Percentiles rank a stretch among this genome's conserved stretches.
Evolutionary conservation across 2,888 invertebrate species (phyloP).

Genomic region (Heliconius charithonia): DNA sequence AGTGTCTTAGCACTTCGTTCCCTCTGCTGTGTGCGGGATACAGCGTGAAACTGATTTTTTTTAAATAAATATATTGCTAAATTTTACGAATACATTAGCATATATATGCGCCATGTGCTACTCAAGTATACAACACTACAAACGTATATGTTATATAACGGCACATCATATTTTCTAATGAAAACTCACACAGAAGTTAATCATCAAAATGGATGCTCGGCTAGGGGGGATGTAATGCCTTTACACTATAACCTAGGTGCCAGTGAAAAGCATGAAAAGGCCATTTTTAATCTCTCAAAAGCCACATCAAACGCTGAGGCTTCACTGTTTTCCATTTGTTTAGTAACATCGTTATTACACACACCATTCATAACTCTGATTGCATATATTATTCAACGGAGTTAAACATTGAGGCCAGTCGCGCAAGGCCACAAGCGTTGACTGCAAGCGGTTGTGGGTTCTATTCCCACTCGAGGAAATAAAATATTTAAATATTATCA

Average conservation of each 20-base stretch:
- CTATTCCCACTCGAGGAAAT: not conserved
- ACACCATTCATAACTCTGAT: conserved; percentile 23
- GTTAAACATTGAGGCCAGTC: not conserved
- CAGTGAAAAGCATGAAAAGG: conserved; percentile 48
- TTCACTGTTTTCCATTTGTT: conserved; percentile 32
- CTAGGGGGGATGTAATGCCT: conserved; percentile 42
- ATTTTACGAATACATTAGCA: not conserved
- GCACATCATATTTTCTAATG: conserved; percentile 18
- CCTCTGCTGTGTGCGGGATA: too few species aligned
- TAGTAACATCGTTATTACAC: conserved; percentile 25
- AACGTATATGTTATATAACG: not conserved
- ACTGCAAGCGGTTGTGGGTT: not conserved
- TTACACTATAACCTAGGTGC: conserved; percentile 45
- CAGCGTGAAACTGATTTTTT: not conserved
- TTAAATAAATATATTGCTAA: not conserved
- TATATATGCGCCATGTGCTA: not conserved
- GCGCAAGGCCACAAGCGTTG: too few species aligned
- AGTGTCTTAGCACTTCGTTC: too few species aligned
- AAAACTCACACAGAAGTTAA: conserved; percentile 42
- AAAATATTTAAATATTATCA: not conserved
- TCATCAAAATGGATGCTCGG: conserved; percentile 47
- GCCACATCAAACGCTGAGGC: conserved; percentile 43
- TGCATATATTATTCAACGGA: conserved; percentile 20
- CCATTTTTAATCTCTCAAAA: conserved; percentile 48
- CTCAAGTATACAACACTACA: not conserved